Evolutionary conservation across 2,888 invertebrate genomes (phyloP).

Genomic region (Tromatobia lineatoria): DNA sequence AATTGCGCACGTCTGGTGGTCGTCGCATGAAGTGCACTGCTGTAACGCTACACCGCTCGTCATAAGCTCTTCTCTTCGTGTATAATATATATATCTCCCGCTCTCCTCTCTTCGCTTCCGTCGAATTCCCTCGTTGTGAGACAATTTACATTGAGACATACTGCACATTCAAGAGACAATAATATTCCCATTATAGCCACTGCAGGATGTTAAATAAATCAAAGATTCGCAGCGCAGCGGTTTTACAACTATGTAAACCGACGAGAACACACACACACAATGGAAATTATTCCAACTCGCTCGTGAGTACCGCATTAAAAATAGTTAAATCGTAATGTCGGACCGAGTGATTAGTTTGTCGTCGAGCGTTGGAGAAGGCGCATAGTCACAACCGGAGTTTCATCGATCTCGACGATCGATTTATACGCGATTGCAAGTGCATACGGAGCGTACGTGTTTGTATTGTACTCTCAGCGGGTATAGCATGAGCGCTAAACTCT

Average conservation of each 20-base stretch:
- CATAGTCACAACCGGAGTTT: slow-evolving; percentile 50
- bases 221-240: background rate
- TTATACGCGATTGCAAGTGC: slow-evolving; percentile 62
- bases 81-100: background rate
- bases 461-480: slow-evolving; percentile 22
- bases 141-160: slow-evolving; percentile 56
- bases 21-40: slow-evolving; percentile 56
- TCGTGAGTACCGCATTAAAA: slow-evolving; percentile 42
- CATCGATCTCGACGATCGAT: slow-evolving; percentile 66
- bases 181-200: slow-evolving; percentile 28
- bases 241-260: slow-evolving; percentile 18
- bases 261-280: slow-evolving; percentile 30
- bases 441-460: slow-evolving; percentile 31
- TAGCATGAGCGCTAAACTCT: background rate
- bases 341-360: slow-evolving; percentile 61
- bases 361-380: slow-evolving; percentile 17
- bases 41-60: slow-evolving; percentile 65
- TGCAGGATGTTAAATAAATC: slow-evolving; percentile 46
- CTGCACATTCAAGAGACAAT: slow-evolving; percentile 34
- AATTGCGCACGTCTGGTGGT: slow-evolving; percentile 78
- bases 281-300: slow-evolving; percentile 46
- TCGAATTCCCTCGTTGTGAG: slow-evolving; percentile 38
- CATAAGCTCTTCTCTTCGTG: slow-evolving; percentile 56
- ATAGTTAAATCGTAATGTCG: slow-evolving; percentile 51
- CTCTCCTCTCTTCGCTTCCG: slow-evolving; percentile 45